Percentiles rank a stretch among this genome's conserved stretches.
Evolutionary conservation across 64 coral and sea anemone genomes (phyloP).

Genomic region (Astreopora myriophthalma): DNA sequence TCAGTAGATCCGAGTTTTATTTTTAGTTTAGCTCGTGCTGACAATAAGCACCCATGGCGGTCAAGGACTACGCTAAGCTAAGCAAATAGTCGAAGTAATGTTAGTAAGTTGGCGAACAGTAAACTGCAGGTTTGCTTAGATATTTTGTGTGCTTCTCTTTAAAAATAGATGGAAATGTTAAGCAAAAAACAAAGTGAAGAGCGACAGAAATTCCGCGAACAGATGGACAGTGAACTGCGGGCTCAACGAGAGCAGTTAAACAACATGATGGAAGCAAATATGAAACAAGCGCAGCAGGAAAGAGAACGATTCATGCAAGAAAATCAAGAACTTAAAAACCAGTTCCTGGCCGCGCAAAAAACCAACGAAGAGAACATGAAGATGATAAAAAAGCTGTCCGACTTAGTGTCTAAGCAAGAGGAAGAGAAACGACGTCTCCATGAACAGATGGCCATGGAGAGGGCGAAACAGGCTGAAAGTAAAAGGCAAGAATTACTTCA

Average conservation of each 20-base stretch:
- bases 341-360: constrained; percentile 33
- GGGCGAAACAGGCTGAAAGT: not conserved
- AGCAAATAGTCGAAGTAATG: not conserved
- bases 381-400: not conserved
- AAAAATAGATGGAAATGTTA: constrained; percentile 55
- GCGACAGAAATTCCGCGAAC: constrained; percentile 42
- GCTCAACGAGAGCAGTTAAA: constrained; percentile 61
- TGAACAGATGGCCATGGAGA: not conserved
- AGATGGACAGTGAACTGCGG: constrained; percentile 52
- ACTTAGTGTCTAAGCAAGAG: constrained; percentile 8
- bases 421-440: constrained; percentile 5
- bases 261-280: constrained; percentile 68
- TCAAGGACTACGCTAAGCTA: not conserved
- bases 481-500: not conserved
- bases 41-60: not conserved
- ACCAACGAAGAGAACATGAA: constrained; percentile 5
- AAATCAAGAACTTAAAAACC: constrained; percentile 27
- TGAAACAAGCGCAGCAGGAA: constrained; percentile 39
- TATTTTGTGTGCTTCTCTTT: not conserved
- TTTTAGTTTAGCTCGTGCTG: not conserved
- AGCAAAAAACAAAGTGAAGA: constrained; percentile 53
- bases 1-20: not conserved
- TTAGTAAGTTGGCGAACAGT: not conserved
- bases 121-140: not conserved
- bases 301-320: constrained; percentile 30